Base-by-base conservation (phyloP, 1,140 invertebrate genomes). In the Drosophila arawakana region DNA sequence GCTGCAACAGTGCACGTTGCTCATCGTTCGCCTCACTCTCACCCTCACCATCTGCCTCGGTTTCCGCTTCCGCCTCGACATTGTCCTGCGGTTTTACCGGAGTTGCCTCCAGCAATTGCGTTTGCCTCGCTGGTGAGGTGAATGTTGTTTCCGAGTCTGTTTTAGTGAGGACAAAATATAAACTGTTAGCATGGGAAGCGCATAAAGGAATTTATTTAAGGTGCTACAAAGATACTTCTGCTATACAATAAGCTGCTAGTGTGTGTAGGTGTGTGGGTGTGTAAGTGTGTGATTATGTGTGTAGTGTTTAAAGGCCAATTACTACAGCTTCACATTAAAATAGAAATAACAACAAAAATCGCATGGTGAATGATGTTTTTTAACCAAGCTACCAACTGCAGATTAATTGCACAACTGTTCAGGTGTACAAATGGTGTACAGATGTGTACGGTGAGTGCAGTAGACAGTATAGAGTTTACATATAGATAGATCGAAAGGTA, bases 71-170 rank as follows among this genome's bases (percentile, higher is more conserved):
- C 30, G 37, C 21, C 4, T 50, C 15, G 30, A 46, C 58, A 60
- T 73, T 65, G 2, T 52, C 58, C 61, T 89, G 80, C 25, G 58
- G 34, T 18, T 75, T 54, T 11, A 39, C 18, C 43, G 34, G 30
- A 2, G 15, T n/a, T 0, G 44, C 13, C 30, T 84, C 81, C 50
- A 58, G 18, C 8, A 21, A 1, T 50, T 55, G 49, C 69, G 76
- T 52, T 61, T 80, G 78, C 25, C 80, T 81, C 25, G 72, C 77
- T 6, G 91, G 83, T 47, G 91, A 91, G 63, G 77, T 91, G 74
- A 92, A 92, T 34, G 91, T 91, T 52, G 91, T 92, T 78, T 92
- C 91, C 39, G 90, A 92, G 68, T 92, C 91, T 92, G 47, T 47
- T 34, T 50, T 25, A 7, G 21, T 9, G 4, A 13, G 21, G n/a